Conservation (phyloP, 2,113 vertebrate genomes). For the Antennarius striatus region DNA sequence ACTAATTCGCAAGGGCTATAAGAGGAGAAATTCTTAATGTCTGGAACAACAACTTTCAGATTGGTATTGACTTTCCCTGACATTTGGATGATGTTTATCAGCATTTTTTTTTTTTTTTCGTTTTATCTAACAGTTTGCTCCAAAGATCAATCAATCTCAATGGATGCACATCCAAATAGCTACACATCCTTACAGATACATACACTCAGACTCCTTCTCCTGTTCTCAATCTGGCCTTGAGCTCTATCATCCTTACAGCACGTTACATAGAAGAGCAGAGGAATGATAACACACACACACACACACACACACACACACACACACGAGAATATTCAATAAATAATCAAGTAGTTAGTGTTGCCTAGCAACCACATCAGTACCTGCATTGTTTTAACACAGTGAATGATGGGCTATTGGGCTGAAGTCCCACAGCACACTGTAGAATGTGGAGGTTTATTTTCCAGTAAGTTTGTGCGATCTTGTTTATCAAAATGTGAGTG, state of each 20-base stretch:
- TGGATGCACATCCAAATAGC: neutral
- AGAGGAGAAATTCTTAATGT: slow-evolving; percentile 5
- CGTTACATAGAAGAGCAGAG: slow-evolving; percentile 53
- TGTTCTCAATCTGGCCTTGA: slow-evolving; percentile 52
- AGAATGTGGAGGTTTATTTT: slow-evolving; percentile 45
- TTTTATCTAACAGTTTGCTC: neutral
- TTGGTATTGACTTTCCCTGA: slow-evolving; percentile 1
- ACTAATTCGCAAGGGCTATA: slow-evolving; percentile 38
- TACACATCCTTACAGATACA: neutral
- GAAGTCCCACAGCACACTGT: slow-evolving; percentile 43
- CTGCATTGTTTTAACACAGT: slow-evolving; percentile 66
- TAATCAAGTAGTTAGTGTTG: slow-evolving; percentile 75
- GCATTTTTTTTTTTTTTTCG: neutral
- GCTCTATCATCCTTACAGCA: slow-evolving; percentile 36
- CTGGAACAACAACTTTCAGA: neutral
- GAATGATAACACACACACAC: slow-evolving; percentile 34
- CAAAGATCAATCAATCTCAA: neutral
- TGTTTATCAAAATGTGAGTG: slow-evolving; percentile 16
- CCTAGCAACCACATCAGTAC: slow-evolving; percentile 74
- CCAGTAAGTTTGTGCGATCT: slow-evolving; percentile 35
- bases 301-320: slow-evolving; percentile 41
- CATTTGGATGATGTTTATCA: neutral
- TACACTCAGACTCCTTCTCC: slow-evolving; percentile 30
- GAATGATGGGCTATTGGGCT: slow-evolving; percentile 56
- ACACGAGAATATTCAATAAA: slow-evolving; percentile 62